These are phyloP conservation scores for Lathronympha strigana DNA, from an alignment of 2,888 invertebrate genomes.

Conservation along the genomic window DNA sequence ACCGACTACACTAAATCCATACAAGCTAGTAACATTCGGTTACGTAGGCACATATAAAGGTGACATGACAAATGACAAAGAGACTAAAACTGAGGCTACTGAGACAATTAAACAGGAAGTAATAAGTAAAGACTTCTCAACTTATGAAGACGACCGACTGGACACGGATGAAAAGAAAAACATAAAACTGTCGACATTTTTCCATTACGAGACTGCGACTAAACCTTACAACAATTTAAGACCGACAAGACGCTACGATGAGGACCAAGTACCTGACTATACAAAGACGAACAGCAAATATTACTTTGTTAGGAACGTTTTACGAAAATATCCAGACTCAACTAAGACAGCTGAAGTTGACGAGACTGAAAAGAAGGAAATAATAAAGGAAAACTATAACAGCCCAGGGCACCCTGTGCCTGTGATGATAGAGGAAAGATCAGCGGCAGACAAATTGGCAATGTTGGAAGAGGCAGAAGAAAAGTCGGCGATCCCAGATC, in stretches of 20 bases:
- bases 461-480: constrained; percentile 59
- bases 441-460: constrained; percentile 62
- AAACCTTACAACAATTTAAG: constrained; percentile 67
- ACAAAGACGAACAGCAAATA: constrained; percentile 64
- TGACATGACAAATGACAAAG: constrained; percentile 48
- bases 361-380: constrained; percentile 45
- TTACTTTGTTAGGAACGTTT: constrained; percentile 74
- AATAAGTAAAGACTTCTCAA: constrained; percentile 72
- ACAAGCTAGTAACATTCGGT: constrained; percentile 79
- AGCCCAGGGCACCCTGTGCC: constrained; percentile 54
- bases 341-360: constrained; percentile 46
- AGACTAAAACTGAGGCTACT: constrained; percentile 45
- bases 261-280: constrained; percentile 52
- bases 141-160: constrained; percentile 54
- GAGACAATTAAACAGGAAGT: constrained; percentile 52
- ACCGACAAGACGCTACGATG: constrained; percentile 74
- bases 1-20: constrained; percentile 69
- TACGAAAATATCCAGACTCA: constrained; percentile 69
- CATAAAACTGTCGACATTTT: constrained; percentile 74
- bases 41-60: constrained; percentile 79
- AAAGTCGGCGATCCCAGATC: constrained; percentile 48
- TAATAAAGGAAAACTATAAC: constrained; percentile 57
- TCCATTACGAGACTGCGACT: constrained; percentile 72
- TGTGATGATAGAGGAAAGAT: constrained; percentile 65
- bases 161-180: constrained; percentile 51